Evolutionary conservation across 2,888 invertebrate genomes (phyloP), one percentile per base, ranked within the genome.

Genomic region (Luffia ferchaultella): DNA sequence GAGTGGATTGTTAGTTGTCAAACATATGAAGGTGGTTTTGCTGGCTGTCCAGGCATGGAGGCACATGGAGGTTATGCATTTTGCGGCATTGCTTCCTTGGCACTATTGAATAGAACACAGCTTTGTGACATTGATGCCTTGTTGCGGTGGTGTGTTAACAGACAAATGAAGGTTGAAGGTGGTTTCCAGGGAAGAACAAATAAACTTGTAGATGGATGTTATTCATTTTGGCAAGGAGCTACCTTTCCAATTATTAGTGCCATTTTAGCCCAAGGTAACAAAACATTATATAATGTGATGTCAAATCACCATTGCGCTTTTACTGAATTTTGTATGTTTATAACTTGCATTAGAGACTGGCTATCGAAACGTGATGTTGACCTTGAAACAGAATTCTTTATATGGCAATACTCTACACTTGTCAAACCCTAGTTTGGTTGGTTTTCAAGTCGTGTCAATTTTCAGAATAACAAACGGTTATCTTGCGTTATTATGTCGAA

Each of bases 61-160:
- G 98, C 99, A 3, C 99, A 99, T 80, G 99, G 99, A 1, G 99
- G 99, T n/a, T 99, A 99, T 75, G 92, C 98, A 1, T 99, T 96
- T 76, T 99, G 99, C 86, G 98, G 95, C 0, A 87, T 98, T 55
- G 97, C 98, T 49, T 89, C 95, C 1, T 84, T 99, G 45, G 89
- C 93, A 2, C 78, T 99, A 53, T 83, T 99, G 16, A 90, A 91
- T 57, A 89, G 89, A 64, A 88, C 91, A 42, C 82, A 90, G 58
- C 76, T 91, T 20, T 93, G 93, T 76, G 90, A 96, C 74, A 73
- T 91, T 50, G 88, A 90, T 65, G 86, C 91, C 3, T 77, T 98
- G 51, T 72, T 93, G 67, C 87, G 93, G 60, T 99, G 98, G 98
- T 87, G 92, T 54, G 90, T 91, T 0, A 92, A 93, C 63, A 88